Evolutionary conservation across 37 sponge, comb jelly and placozoan genomes (phyloP).

Genomic region (Beroe ovata): DNA sequence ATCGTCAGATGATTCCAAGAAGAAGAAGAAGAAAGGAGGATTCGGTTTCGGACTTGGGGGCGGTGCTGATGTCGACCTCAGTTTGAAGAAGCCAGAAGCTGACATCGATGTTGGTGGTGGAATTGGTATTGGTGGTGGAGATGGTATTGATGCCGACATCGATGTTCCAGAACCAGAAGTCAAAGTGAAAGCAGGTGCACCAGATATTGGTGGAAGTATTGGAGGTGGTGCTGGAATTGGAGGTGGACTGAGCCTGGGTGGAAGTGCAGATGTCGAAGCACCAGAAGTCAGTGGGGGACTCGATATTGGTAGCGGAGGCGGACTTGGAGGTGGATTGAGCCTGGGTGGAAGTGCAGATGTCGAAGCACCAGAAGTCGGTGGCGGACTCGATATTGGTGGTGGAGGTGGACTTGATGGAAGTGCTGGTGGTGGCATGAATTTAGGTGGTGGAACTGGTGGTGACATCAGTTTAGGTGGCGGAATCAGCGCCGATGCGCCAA

Average conservation of each 20-base stretch:
- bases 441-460: not conserved
- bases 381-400: not conserved
- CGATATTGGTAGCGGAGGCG: not conserved
- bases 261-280: not conserved
- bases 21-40: constrained; percentile 46
- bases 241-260: not conserved
- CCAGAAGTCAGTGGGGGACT: constrained; percentile 13
- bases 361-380: not conserved
- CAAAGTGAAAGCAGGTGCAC: constrained; percentile 36
- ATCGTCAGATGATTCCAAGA: constrained; percentile 17
- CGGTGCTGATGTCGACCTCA: constrained; percentile 10
- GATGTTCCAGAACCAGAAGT: constrained; percentile 54
- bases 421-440: not conserved
- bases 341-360: not conserved
- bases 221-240: not conserved
- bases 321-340: not conserved
- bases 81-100: not conserved
- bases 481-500: not conserved
- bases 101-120: constrained; percentile 16
- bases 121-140: not conserved
- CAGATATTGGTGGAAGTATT: not conserved
- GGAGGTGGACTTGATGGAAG: not conserved
- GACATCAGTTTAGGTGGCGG: not conserved
- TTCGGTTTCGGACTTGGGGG: constrained; percentile 1
- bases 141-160: not conserved